Conservation (phyloP, 1,140 invertebrate species). For the Papilio helenus region DNA sequence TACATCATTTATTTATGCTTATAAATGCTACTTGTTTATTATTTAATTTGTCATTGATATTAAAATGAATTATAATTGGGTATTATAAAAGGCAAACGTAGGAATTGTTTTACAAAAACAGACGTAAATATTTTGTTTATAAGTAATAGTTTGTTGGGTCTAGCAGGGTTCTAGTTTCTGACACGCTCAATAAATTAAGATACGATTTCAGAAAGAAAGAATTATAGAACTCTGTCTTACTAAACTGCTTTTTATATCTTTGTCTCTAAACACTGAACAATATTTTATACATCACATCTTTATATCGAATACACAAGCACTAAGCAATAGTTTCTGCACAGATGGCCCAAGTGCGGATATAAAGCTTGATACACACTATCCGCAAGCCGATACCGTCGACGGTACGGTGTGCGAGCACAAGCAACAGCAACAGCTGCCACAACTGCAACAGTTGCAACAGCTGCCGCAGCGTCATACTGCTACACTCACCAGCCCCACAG, state of each 20-base stretch:
- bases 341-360: constrained; percentile 66
- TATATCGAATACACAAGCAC: constrained; percentile 54
- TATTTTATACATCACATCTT: not conserved
- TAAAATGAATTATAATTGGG: not conserved
- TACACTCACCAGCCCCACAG: constrained; percentile 71
- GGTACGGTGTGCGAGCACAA: constrained; percentile 45
- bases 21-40: not conserved
- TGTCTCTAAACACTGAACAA: not conserved
- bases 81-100: not conserved
- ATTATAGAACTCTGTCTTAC: no score
- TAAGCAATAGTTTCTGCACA: constrained; percentile 73
- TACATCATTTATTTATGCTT: not conserved
- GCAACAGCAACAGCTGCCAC: not conserved
- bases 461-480: constrained; percentile 50
- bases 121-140: no score
- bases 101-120: not conserved
- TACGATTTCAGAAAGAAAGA: no score
- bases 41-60: not conserved
- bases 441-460: constrained; percentile 4
- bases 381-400: constrained; percentile 38
- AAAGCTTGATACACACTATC: constrained; percentile 61
- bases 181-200: no score
- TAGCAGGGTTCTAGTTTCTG: no score
- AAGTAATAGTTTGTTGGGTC: no score
- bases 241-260: not conserved